A percentile compares a stretch with the other conserved stretches of the same genome.
Conservation (phyloP, 2,888 invertebrate species). For the Entomobrya proxima region DNA sequence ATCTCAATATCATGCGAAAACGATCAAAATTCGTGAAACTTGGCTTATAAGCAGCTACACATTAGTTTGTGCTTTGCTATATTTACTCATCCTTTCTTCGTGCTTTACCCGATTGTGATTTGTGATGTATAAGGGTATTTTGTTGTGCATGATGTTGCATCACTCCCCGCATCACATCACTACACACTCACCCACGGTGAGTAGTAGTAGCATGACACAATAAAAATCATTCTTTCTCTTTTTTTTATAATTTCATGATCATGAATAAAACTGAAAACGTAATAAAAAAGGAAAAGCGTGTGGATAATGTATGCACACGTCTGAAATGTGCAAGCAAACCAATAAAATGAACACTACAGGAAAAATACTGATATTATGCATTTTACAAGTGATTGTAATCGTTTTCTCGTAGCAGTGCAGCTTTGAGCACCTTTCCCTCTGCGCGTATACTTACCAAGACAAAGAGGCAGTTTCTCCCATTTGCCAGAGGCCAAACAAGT, state of each 20-base stretch:
- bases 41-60: not conserved
- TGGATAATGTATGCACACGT: slow-evolving; percentile 44
- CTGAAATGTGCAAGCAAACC: slow-evolving; percentile 19
- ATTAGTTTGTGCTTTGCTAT: not conserved
- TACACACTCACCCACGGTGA: not conserved
- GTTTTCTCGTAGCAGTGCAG: not conserved
- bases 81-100: not conserved
- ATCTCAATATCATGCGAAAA: not conserved
- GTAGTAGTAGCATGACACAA: slow-evolving; percentile 8
- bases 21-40: slow-evolving; percentile 43
- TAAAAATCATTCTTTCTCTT: not conserved
- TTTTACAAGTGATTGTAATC: not conserved
- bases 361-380: not conserved
- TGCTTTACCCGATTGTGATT: slow-evolving; percentile 1
- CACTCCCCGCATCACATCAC: not conserved
- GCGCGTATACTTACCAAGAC: slow-evolving; percentile 82
- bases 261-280: slow-evolving; percentile 30
- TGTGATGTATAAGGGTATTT: not conserved
- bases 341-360: slow-evolving; percentile 13
- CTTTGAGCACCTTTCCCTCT: not conserved
- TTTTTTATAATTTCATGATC: not conserved
- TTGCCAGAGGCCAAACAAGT: slow-evolving; percentile 92
- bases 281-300: slow-evolving; percentile 22
- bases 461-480: slow-evolving; percentile 95
- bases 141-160: slow-evolving; percentile 34